Evolutionary conservation across 2,797 vertebrate genomes (phyloP), one percentile per base, ranked within the genome.

Genomic region (Thalassophryne amazonica): DNA sequence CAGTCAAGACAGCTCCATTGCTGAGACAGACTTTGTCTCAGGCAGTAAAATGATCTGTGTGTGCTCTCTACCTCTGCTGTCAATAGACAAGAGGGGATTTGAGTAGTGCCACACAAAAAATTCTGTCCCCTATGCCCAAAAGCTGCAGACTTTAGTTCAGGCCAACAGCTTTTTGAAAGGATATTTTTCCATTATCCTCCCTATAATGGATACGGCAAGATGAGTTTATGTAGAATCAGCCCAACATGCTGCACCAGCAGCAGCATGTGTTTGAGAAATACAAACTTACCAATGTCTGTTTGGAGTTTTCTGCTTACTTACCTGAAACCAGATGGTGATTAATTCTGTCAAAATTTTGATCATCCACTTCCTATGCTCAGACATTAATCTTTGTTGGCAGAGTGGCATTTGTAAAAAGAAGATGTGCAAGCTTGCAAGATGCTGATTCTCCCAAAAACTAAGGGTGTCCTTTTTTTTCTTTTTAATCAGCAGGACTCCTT

Each of bases 41-140:
- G 49, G 37, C 47, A 60, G 28, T 63, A 50, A n/a, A 73, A 39
- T 31, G 69, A 71, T 71, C 43, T 60, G 50, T 59, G 45, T 60
- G 41, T 7, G 34, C 36, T 38, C 40, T 30, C 30, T 33, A 35
- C 7, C 39, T 39, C 42, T 17, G 39, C 32, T 41, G 39, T 40
- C 24, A 34, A 4, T 28, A 19, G 68, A 75, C 69, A 59, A 58
- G 58, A 49, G 30, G 18, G 31, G 47, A 58, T 69, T 42, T 63
- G 27, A 65, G 38, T 12, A 46, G 52, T 40, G 9, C 39, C 47
- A 61, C 45, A 51, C 39, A 56, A 42, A 19, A 63, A 66, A 7
- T 21, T 56, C 27, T 62, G 19, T 59, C 51, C 31, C 56, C 48
- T 11, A 52, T 39, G 23, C 12, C n/a, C 14, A 33, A 49, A 60